Conservation (phyloP, 2,797 vertebrate species). For the Choloepus didactylus region DNA sequence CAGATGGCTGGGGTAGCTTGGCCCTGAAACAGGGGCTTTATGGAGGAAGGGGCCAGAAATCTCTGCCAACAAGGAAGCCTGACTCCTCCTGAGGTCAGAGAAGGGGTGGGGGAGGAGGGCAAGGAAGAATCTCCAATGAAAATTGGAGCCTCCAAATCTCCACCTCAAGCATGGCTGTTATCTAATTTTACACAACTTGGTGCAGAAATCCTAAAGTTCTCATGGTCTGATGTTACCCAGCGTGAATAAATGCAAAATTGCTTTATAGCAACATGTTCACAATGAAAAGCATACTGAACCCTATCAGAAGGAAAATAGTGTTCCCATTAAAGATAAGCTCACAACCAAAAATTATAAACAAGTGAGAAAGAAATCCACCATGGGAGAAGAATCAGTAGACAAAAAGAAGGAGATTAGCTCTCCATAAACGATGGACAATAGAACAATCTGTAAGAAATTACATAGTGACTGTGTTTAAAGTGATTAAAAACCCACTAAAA, state of each 20-base stretch:
- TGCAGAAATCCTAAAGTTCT: neutral
- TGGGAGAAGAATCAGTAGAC: neutral
- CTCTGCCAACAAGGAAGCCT: neutral
- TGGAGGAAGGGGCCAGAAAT: neutral
- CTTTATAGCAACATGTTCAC: neutral
- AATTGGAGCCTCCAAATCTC: neutral
- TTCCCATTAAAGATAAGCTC: neutral
- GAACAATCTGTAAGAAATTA: neutral
- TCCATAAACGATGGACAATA: neutral
- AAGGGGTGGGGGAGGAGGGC: no score
- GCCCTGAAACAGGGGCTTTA: neutral
- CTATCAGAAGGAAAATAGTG: neutral
- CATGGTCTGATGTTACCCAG: neutral
- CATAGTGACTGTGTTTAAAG: no score
- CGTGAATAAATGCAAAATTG: neutral
- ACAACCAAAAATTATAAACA: neutral
- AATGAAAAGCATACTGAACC: neutral
- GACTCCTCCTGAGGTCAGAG: neutral
- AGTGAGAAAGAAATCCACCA: neutral
- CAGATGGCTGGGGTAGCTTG: neutral
- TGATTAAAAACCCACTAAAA: neutral
- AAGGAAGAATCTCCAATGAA: rapidly evolving
- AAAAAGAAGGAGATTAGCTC: no score
- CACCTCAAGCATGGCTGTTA: neutral
- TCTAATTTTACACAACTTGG: neutral